These are phyloP conservation scores for Drosophila sp. DNA, from an alignment of 1,140 invertebrate genomes.

Conservation along the genomic window DNA sequence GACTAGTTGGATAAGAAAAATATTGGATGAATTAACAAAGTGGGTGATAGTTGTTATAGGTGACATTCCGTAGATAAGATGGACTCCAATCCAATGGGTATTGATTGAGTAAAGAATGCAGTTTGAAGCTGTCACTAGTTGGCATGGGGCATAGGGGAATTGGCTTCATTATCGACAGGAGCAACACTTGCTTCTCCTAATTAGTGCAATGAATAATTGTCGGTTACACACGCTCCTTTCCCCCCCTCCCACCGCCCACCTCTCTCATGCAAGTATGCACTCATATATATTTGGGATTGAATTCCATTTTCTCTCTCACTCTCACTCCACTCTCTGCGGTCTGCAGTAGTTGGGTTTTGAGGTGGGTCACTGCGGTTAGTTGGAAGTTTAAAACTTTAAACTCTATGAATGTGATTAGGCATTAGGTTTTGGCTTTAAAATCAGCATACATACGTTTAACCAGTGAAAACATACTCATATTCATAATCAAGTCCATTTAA, in stretches of 20 bases:
- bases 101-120: too few species aligned
- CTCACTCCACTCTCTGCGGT: neutral
- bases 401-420: neutral
- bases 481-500: neutral
- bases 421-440: neutral
- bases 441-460: too few species aligned
- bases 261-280: neutral
- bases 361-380: neutral
- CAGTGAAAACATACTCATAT: neutral
- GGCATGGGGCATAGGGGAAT: neutral
- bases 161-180: slow-evolving; percentile 66
- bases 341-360: neutral
- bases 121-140: too few species aligned
- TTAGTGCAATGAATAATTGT: slow-evolving; percentile 72
- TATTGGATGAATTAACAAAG: neutral
- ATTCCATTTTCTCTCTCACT: neutral
- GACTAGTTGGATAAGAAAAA: neutral
- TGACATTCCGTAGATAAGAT: neutral
- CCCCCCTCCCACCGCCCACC: neutral
- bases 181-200: slow-evolving; percentile 57
- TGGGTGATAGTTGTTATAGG: slow-evolving; percentile 10
- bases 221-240: slow-evolving; percentile 38
- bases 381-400: neutral
- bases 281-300: neutral
- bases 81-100: too few species aligned